Base-by-base conservation (phyloP, 2,797 vertebrate species). In the Varecia variegata region DNA sequence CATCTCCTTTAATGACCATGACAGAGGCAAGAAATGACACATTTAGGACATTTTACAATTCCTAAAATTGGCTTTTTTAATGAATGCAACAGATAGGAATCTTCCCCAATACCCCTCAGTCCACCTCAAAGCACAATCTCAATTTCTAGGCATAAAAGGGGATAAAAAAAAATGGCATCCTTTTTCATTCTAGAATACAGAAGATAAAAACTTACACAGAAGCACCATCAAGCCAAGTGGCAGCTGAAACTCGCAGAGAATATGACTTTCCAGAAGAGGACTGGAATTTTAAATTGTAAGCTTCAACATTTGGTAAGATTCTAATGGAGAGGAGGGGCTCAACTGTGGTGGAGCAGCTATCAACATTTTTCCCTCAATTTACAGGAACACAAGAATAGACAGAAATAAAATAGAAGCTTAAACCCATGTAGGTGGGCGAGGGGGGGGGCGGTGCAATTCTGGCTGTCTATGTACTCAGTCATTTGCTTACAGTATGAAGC, bases 201-300 rank as follows among this genome's bases (percentile, higher is more conserved):
- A 96, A 92, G 43, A 71, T 52, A 71, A 93, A 92, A 93, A 79
- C 3, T 21, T 4, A 45, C 38, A 70, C 5, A n/a, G 43, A 52
- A 70, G 35, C 56, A 52, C 6, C 5, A 58, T 65, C 14, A 77
- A 88, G 50, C 17, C 62, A 93, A 93, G 21, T 47, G 67, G 27
- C 15, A 88, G 80, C 60, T 62, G 15, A 79, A 82, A 94, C 81
- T 65, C 27, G 88, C 56, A 79, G 32, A 77, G 47, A 38, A 90
- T 83, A 91, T 52, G 38, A 54, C 40, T 90, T 83, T 71, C 15
- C 6, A 80, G 38, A 45, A 80, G 20, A 80, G 40, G 32, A 50
- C 11, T n/a, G 58, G 87, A 62, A 96, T 52, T 92, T 96, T 93
- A 67, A 71, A 85, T 54, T 25, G 3, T 85, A 88, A 95, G 58